Evolutionary conservation across 2,797 vertebrate species (phyloP).

Genomic region (Monodelphis domestica): DNA sequence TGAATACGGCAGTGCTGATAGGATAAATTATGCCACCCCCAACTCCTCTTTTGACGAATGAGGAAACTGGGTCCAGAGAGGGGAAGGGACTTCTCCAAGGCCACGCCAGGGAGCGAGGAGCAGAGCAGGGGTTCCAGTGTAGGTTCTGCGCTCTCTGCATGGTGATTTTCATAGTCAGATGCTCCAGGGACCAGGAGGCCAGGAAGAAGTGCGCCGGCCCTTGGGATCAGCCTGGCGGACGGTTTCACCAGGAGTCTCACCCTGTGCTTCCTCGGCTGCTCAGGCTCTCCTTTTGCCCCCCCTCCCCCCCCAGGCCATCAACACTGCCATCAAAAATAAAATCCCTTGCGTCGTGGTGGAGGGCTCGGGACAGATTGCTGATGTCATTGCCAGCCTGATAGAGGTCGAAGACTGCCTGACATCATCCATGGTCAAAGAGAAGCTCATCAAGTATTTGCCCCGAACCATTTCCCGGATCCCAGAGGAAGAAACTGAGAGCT

Average conservation of each 20-base stretch:
- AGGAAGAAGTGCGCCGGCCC: fast-evolving
- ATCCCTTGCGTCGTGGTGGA: slow-evolving; percentile 89
- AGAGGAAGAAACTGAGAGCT: slow-evolving; percentile 86
- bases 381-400: slow-evolving; percentile 86
- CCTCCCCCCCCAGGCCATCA: slow-evolving; percentile 83
- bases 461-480: slow-evolving; percentile 85
- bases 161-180: background rate
- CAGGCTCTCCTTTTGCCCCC: background rate
- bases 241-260: background rate
- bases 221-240: background rate
- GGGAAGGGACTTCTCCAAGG: background rate
- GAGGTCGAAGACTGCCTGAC: slow-evolving; percentile 83
- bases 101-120: no score
- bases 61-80: background rate
- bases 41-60: background rate
- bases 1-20: no score
- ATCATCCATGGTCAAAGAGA: slow-evolving; percentile 86
- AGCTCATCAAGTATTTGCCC: slow-evolving; percentile 85
- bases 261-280: fast-evolving
- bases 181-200: no score
- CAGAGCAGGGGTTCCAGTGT: no score
- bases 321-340: slow-evolving; percentile 87
- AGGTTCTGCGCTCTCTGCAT: background rate
- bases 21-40: no score
- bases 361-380: slow-evolving; percentile 86